Evolutionary conservation across 2,113 vertebrate genomes (phyloP), one percentile per base, ranked within the genome.

Genomic region (Microcebus ravelobensis): DNA sequence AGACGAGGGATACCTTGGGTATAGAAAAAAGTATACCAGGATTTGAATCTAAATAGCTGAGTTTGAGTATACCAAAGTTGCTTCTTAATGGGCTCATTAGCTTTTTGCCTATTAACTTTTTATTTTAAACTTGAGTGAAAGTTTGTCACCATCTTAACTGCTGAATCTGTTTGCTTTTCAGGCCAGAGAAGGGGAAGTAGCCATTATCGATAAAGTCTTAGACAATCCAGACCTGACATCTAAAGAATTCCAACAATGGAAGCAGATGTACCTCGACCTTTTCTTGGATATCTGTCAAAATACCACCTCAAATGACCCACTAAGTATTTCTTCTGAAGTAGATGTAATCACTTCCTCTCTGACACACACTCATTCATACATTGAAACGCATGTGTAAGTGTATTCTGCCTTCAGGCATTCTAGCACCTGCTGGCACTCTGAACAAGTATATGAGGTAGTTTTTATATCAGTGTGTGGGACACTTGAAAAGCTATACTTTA

Each of bases 121-220:
- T 92, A 83, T 91, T 88, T 94, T 73, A 76, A 96, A 86, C 23
- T 25, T 82, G 20, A 55, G 85, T 65, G 59, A 63, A 83, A 80
- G 25, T 70, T 76, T 91, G 3, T 61, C 57, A 13, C 14, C 15
- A 42, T 74, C 68, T 63, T 96, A 96, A 97, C 86, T 90, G n/a
- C 93, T 97, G 73, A 50, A 97, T 98, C 96, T 97, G 98, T 99
- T 98, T 99, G 96, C 98, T 97, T 98, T 98, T 98, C 97, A 99
- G 99, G 99, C 99, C 99, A 99, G 99, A 99, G 99, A 99, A 99
- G 99, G 99, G 98, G 99, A 99, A 99, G 99, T 99, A 98, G 99
- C 99, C 98, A 98, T 99, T 98, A 99, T 99, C 98, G 99, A 99
- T 98, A 99, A 99, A 98, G 99, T 99, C 98, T 98, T 99, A 98